Percentiles rank a stretch among this genome's conserved stretches.
Conservation (phyloP, 2,888 invertebrate species). For the Phyto melanocephala region DNA sequence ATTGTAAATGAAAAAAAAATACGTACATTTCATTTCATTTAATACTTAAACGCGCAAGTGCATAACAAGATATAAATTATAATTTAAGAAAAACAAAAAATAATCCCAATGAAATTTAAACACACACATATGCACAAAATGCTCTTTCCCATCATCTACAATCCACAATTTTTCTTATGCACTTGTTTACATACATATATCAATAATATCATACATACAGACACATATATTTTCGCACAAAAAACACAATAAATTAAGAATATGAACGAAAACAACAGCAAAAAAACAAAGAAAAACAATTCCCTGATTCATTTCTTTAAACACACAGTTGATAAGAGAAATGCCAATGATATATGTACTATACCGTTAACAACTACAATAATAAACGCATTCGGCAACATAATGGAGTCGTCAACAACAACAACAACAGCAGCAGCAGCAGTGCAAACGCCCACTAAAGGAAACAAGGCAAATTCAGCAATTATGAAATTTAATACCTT, state of each 20-base stretch:
- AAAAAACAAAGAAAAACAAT: constrained; percentile 17
- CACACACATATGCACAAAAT: too few species aligned
- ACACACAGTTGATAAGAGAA: constrained; percentile 73
- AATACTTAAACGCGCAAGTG: neutral
- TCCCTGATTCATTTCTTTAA: constrained; percentile 47
- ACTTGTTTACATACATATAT: neutral
- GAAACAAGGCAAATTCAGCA: neutral
- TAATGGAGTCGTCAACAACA: constrained; percentile 36
- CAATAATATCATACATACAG: neutral
- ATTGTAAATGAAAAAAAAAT: neutral
- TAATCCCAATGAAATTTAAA: too few species aligned
- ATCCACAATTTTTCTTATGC: too few species aligned
- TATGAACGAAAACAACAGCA: neutral
- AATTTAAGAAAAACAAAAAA: too few species aligned
- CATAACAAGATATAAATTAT: too few species aligned
- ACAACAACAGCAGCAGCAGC: neutral
- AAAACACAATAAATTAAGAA: neutral
- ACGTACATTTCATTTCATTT: neutral
- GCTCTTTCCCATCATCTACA: too few species aligned
- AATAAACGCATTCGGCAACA: constrained; percentile 14
- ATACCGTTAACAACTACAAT: constrained; percentile 10
- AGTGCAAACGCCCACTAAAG: constrained; percentile 5
- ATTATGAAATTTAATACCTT: constrained; percentile 58
- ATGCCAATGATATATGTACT: constrained; percentile 75
- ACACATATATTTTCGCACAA: neutral